phyloP scores from a whole-genome alignment of 1,140 invertebrate species.

The Euglossa dilemma region DNA sequence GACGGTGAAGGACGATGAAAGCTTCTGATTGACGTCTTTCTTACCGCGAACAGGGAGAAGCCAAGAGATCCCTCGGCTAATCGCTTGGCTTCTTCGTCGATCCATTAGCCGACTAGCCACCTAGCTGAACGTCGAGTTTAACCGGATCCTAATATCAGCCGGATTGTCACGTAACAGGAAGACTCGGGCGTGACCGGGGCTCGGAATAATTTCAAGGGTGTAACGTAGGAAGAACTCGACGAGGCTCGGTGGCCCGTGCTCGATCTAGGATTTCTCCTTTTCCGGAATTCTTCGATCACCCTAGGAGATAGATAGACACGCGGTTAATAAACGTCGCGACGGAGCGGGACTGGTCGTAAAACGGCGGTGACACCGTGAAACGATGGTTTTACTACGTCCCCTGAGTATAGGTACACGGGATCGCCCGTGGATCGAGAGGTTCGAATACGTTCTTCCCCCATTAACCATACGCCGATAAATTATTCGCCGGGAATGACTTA shows the following conservation, averaged over 20 bases:
- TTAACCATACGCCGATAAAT: slow-evolving; percentile 10
- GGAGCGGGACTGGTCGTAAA: neutral
- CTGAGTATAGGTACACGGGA: neutral
- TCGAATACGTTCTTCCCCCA: neutral
- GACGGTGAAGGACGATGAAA: neutral
- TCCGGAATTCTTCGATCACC: neutral
- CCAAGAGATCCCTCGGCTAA: slow-evolving; percentile 7
- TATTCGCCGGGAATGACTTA: slow-evolving; percentile 21
- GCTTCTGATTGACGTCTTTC: slow-evolving; percentile 18
- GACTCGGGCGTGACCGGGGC: neutral
- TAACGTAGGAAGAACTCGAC: neutral
- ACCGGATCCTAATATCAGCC: neutral
- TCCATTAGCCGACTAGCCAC: neutral
- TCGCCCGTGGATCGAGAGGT: neutral
- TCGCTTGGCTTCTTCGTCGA: neutral
- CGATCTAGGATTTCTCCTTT: neutral
- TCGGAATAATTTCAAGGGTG: neutral
- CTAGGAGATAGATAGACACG: too few species aligned
- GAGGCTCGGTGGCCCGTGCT: neutral
- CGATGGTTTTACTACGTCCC: neutral
- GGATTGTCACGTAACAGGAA: neutral
- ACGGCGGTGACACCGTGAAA: neutral
- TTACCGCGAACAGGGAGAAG: neutral
- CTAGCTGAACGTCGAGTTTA: neutral
- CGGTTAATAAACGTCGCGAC: neutral